Evolutionary conservation across 2,113 vertebrate genomes (phyloP).

Genomic region (Tachysurus fulvidraco): DNA sequence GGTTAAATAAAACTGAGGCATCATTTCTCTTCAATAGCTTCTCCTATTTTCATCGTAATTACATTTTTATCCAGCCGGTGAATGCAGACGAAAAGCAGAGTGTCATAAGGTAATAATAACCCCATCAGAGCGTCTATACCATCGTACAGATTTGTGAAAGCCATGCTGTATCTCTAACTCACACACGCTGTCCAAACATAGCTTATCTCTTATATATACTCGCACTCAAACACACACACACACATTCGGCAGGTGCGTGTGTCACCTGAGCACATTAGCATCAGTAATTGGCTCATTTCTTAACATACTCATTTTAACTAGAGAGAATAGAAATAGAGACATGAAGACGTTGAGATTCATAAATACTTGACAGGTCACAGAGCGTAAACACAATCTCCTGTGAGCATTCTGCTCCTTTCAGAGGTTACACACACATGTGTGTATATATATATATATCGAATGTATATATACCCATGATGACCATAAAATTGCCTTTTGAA

Average conservation of each 20-base stretch:
- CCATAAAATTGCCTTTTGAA: constrained; percentile 72
- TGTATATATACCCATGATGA: constrained; percentile 45
- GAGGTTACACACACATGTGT: constrained; percentile 62
- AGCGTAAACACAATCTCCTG: constrained; percentile 67
- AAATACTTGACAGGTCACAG: constrained; percentile 56
- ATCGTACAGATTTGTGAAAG: not conserved
- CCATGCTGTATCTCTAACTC: not conserved
- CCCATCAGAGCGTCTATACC: not conserved
- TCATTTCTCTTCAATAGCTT: constrained; percentile 65
- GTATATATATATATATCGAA: too few species aligned
- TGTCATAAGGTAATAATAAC: constrained; percentile 75
- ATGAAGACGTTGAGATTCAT: not conserved
- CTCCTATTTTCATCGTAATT: constrained; percentile 76
- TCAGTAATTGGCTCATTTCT: constrained; percentile 38
- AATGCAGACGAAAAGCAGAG: constrained; percentile 69
- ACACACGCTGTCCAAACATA: not conserved
- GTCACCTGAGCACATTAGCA: constrained; percentile 1
- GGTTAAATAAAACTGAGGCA: constrained; percentile 69
- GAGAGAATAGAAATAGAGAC: not conserved
- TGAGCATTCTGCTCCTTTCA: constrained; percentile 55
- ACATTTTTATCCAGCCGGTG: constrained; percentile 73
- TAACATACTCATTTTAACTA: constrained; percentile 21
- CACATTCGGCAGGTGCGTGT: constrained; percentile 3
- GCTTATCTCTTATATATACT: not conserved
- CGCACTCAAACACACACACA: constrained; percentile 15